Evolutionary conservation across 2,113 vertebrate genomes (phyloP), one percentile per base, ranked within the genome.

Genomic region (Crocuta crocuta): DNA sequence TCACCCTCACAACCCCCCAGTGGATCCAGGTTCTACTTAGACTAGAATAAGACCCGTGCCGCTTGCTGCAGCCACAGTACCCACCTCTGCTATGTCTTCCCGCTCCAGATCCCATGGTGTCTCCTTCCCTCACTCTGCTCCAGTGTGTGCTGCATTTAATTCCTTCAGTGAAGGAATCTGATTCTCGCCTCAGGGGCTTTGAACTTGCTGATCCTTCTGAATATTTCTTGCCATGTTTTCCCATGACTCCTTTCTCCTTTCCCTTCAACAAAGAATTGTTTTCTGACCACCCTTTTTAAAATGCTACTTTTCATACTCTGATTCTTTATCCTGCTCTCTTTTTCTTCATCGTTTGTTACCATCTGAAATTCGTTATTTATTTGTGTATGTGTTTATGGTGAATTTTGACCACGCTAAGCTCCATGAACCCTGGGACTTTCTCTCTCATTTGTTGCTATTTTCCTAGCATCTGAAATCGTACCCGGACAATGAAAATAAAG

Each of bases 41-140:
- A 31, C n/a, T 53, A 68, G 63, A 90, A 53, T 79, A 79, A 92
- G 70, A 45, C 35, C 17, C 50, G 12, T 4, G 8, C 4, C 82
- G 5, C 3, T 80, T 2, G 80, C 23, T 43, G 11, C 7, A 1
- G 6, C 4, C 78, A 19, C n/a, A 26, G 12, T 15, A 26, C 7
- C 31, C 33, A 61, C 6, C 0, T 5, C 10, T 65, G 4, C 23
- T 0, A 16, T 13, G 24, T 16, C 58, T 13, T 33, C 26, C 43
- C 39, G 0, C 0, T 35, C 63, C 2, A 1, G 7, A 4, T 50
- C 3, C 4, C 7, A 17, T 5, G 8, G 2, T 48, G 3, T 50
- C 28, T 16, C 17, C 35, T 91, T 17, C 16, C 28, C 24, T 35
- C 53, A 11, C 26, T 74, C 5, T 53, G 6, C 31, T n/a, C 2